phyloP scores from a whole-genome alignment of 2,888 invertebrate species.

The Spodoptera exigua region DNA sequence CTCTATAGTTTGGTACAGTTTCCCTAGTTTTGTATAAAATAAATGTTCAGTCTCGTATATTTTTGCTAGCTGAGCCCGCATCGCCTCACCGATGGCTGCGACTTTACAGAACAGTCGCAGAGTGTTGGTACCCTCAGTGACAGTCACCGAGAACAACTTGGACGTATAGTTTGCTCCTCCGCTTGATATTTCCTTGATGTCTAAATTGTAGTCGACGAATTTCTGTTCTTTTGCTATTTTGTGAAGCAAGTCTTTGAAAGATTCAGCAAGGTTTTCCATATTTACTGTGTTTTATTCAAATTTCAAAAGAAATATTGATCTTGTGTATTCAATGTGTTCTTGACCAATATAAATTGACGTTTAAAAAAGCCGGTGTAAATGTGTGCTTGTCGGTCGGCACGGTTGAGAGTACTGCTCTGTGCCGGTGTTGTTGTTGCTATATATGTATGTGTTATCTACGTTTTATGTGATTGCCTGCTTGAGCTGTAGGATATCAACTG shows the following conservation, averaged over 20 bases:
- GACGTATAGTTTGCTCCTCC: conserved; percentile 70
- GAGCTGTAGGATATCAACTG: no score
- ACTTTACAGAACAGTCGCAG: conserved; percentile 73
- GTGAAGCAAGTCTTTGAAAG: conserved; percentile 34
- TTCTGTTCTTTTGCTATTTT: conserved; percentile 56
- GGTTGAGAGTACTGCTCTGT: no score
- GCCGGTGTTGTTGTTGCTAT: no score
- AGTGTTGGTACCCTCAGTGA: conserved; percentile 45
- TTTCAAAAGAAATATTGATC: no score
- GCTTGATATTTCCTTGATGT: conserved; percentile 53
- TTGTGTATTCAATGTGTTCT: no score
- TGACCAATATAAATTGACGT: no score
- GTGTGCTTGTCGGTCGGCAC: no score
- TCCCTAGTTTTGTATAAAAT: conserved; percentile 66
- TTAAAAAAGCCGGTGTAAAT: no score
- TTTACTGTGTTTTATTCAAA: not conserved
- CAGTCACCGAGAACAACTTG: conserved; percentile 52
- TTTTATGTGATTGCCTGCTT: no score
- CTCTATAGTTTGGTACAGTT: conserved; percentile 65
- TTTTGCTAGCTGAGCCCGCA: conserved; percentile 57
- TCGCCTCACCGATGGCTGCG: conserved; percentile 64
- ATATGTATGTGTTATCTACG: no score
- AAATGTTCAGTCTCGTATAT: conserved; percentile 68
- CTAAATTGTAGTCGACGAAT: conserved; percentile 48
- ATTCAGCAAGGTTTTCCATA: conserved; percentile 31